phyloP scores from a whole-genome alignment of 2,888 invertebrate species.

The Scaptomyza parva region DNA sequence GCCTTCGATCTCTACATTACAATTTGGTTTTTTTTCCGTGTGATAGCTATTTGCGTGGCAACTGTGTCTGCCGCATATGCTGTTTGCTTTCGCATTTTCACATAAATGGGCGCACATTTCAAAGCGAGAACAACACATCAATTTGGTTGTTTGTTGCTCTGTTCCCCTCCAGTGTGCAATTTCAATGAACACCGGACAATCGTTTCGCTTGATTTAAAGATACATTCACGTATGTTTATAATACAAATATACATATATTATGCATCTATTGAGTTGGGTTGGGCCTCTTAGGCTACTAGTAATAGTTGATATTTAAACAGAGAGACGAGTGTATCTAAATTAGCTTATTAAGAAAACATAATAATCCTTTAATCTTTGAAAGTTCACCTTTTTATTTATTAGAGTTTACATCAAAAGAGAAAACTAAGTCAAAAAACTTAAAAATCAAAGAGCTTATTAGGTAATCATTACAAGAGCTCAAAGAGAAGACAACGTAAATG shows the following conservation, averaged over 20 bases:
- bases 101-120: slow-evolving; percentile 36
- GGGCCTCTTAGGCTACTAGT: not conserved
- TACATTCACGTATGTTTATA: not conserved
- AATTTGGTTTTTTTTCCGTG: not conserved
- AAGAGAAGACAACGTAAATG: not conserved
- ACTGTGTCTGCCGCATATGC: slow-evolving; percentile 28
- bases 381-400: not conserved
- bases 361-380: not conserved
- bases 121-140: slow-evolving; percentile 36
- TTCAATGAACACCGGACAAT: slow-evolving; percentile 7
- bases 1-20: slow-evolving; percentile 34
- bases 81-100: slow-evolving; percentile 43
- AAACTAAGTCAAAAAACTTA: not conserved
- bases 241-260: not conserved
- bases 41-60: slow-evolving; percentile 35
- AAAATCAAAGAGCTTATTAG: not conserved
- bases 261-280: slow-evolving; percentile 3
- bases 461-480: not conserved
- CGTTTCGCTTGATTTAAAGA: slow-evolving; percentile 9
- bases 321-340: not conserved
- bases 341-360: too few relatives aligned
- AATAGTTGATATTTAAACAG: not conserved
- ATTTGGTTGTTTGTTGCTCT: too few relatives aligned
- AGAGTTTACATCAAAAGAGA: not conserved
- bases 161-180: slow-evolving; percentile 6